Base-by-base conservation (phyloP, 2,113 vertebrate species). In the Psittacus erithacus region DNA sequence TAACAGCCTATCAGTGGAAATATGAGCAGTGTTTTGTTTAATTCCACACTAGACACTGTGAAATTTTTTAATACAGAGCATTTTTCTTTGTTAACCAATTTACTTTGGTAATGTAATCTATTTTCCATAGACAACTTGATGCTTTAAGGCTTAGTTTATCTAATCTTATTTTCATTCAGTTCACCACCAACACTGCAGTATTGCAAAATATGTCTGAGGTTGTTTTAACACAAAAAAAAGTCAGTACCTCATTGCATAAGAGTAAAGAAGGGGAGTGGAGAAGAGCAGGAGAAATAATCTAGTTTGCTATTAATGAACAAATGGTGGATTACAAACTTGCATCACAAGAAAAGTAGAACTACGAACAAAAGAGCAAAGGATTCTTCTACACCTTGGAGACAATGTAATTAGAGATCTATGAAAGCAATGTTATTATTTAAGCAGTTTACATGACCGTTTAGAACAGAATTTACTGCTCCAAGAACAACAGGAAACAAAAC, bases 131-230 rank as follows among this genome's bases (percentile, higher is more conserved):
- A 35, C 60, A 81, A 49, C 73, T 22, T 64, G 55, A 77, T 38
- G 69, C 60, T 92, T 86, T 79, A 90, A 85, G 57, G 86, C 64
- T 95, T 75, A 84, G 50, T 78, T 85, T 43, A 84, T 47, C 60
- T 68, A 91, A 91, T 75, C 47, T 43, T 63, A 65, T 70, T 92
- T 77, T 81, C 69, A 71, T 75, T 60, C 75, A 62, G 52, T 71
- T 75, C 84, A 86, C 47, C 90, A 57, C 13, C 60, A 57, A 64
- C 38, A n/a, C 1, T 43, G 50, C n/a, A 70, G 35, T 29, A 75
- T 9, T 84, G 44, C 62, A 81, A 69, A 87, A 89, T 35, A n/a
- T 4, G 4, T 33, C 65, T 52, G 43, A 65, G 35, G 33, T 29
- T 71, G 20, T 69, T 85, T 78, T 55, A 83, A 79, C 7, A 59